Evolutionary conservation across 2,888 invertebrate species (phyloP), one percentile per base, ranked within the genome.

Genomic region (Campoletis raptor): DNA sequence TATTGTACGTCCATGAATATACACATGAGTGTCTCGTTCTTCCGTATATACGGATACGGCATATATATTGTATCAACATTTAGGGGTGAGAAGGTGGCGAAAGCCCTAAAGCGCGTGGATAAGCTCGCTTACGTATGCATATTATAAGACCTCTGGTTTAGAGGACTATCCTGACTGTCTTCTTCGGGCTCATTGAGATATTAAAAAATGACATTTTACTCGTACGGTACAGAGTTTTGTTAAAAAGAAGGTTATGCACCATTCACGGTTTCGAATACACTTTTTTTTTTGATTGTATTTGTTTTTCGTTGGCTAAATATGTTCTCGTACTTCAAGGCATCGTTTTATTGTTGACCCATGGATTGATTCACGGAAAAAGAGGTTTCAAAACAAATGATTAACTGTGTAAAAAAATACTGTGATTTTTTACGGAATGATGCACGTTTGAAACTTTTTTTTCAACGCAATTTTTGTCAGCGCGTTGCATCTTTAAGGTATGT

Each of bases 71-170:
- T 48, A 18, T 77, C 52, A 21, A 70, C 69, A 76, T 70, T 0
- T 4, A 54, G 54, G 54, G 9, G 10, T 24, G 37, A 54, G 76
- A 15, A 21, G 80, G 64, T 45, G 64, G 66, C 45, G 15, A 42
- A 81, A 85, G 81, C 85, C 37, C 76, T 72, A 77, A 72, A 77
- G 69, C 85, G 85, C 70, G 85, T 77, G 85, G 77, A 81, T 85
- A 77, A 85, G 66, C 77, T 77, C 66, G 61, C n/a, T n/a, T 30
- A 21, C 42, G 52, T 77, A 77, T 61, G 66, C 76, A 77, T n/a
- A n/a, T n/a, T n/a, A n/a, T 70, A 54, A 48, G 24, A 24, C 36
- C 67, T 61, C 66, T 66, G 76, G 52, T 64, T 69, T 45, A 30
- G 81, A 66, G 81, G 69, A 45, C 80, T 45, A 18, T 74, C 74